Percentiles rank a stretch among this genome's conserved stretches.
phyloP scores from a whole-genome alignment of 2,113 vertebrate genomes.

The Strix uralensis region DNA sequence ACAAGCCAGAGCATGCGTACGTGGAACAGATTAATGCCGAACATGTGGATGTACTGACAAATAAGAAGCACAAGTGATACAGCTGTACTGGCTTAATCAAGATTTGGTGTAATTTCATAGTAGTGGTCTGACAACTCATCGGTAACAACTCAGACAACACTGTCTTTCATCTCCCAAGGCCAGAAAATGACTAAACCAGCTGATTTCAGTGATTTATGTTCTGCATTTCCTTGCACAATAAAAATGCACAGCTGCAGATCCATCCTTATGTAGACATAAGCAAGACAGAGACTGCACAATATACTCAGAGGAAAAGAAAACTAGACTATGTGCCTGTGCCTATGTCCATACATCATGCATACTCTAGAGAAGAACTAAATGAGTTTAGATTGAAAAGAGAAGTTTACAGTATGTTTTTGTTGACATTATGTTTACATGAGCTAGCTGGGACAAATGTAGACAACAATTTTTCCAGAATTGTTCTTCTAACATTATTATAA shows the following conservation, averaged over 20 bases:
- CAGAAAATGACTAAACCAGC: neutral
- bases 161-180: neutral
- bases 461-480: neutral
- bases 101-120: neutral
- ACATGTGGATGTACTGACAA: neutral
- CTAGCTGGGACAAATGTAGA: neutral
- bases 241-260: neutral
- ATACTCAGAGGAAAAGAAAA: neutral
- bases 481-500: neutral
- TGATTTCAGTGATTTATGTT: neutral
- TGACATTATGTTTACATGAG: neutral
- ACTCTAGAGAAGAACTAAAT: neutral
- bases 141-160: neutral
- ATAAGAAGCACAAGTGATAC: neutral
- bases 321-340: neutral
- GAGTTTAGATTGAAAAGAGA: neutral
- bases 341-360: fast-evolving
- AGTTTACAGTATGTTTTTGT: neutral
- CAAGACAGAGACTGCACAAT: neutral
- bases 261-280: neutral
- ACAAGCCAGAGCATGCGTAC: neutral
- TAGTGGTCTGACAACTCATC: neutral
- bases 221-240: neutral
- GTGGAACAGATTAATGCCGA: neutral
- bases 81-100: neutral